Evolutionary conservation across 2,888 invertebrate species (phyloP), one percentile per base, ranked within the genome.

Genomic region (Himalopsyche tibetana): DNA sequence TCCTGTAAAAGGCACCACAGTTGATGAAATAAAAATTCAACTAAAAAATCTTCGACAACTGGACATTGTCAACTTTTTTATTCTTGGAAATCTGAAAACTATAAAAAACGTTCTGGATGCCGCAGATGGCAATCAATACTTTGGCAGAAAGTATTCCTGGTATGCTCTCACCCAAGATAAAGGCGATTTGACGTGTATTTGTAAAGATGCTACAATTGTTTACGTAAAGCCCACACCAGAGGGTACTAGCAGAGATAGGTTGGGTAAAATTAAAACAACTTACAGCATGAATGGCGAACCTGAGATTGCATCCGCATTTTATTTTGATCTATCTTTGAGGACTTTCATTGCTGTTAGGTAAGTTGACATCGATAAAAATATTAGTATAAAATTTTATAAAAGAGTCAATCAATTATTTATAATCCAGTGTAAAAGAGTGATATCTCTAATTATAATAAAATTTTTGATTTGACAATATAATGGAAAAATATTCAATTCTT

Each of bases 11-110:
- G 92, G 93, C 89, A 93, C 94, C 55, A 93, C 94, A 86, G 94
- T 95, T 89, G 95, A 94, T 88, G 94, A 94, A 88, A 93, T 95
- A 82, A 94, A 94, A 89, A 94, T 94, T 0, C 97, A 97, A 90
- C 92, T 98, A 89, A 93, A 94, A 86, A 94, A 96, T 90, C 92
- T 97, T 85, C 93, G 97, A 38, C 96, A 97, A 90, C 92, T 98
- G 89, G 98, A 98, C 90, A 96, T 98, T 74, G 96, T 97, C 40
- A 98, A 98, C 90, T 98, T 96, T 90, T 98, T 99, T 91, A 93
- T 98, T 12, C 92, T 98, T 82, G 97, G 97, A 4, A 95, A 94
- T 89, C 92, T 96, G 82, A 93, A 93, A 82, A 97, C 96, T 8
- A 96, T 97, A 84, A 95, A 95, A 89, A 92, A 93, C 86, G 95